Evolutionary conservation across 2,888 invertebrate species (phyloP), one percentile per base, ranked within the genome.

Genomic region (Drosophila mayaguana): DNA sequence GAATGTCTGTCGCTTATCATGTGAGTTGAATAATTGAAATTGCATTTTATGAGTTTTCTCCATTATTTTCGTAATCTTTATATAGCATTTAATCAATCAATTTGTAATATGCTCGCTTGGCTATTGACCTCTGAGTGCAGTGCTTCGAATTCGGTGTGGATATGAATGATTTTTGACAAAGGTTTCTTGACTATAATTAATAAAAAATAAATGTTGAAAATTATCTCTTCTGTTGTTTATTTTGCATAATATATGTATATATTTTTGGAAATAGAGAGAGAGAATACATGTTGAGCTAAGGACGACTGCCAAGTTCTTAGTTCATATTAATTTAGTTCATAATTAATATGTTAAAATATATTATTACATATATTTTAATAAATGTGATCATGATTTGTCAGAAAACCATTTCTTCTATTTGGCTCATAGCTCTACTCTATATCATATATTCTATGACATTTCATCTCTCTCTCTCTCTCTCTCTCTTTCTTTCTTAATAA

Each of bases 1-100:
- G 82, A 91, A 88, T 90, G 84, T 75, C 90, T 83, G 89, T 80
- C 73, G 79, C 68, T 73, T 75, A 78, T 80, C 71, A 88, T 84
- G 84, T 84, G 84, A 86, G 81, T 54, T 61, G 84, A 84, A 84
- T 84, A 86, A 79, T 76, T 76, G 68, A 76, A 71, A 69, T 71
- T 72, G 80, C 71, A 65, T 77, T 80, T 72, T 54, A 74, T 36
- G 74, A 56, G 34, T 68, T 62, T 69, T 75, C 57, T 54, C 57
- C 48, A 70, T 77, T 79, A 66, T 73, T 69, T 69, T 7, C 14
- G 64, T 63, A 65, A 67, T 67, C 66, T 69, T 68, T 63, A 66
- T 59, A 59, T 66, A 48, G 75, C 60, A 53, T 78, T 66, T 68
- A 79, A 78, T 68, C 65, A 72, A 72, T 78, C 64, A 65, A 78